Percentiles rank a stretch among this genome's conserved stretches.
Conservation (phyloP, 2,797 vertebrate species). For the Anniella stebbinsi region DNA sequence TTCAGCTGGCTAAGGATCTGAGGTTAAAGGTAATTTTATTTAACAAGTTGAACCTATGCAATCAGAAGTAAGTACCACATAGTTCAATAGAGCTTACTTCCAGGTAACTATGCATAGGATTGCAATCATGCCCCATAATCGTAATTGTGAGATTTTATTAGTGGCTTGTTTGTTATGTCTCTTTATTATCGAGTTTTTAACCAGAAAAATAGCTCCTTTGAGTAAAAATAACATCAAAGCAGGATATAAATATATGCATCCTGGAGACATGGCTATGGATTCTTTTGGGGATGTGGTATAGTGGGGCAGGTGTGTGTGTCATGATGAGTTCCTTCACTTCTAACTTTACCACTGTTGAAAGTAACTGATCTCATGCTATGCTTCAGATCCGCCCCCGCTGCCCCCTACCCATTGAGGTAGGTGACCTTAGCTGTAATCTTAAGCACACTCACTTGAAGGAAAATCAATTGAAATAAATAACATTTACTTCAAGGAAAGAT, state of each 20-base stretch:
- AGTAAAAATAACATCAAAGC: not conserved
- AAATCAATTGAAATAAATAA: not conserved
- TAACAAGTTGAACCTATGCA: not conserved
- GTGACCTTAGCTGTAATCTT: not conserved
- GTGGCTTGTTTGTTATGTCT: not conserved
- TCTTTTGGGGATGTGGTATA: not conserved
- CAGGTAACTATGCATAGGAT: not conserved
- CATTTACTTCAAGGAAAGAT: not conserved
- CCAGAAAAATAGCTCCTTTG: not conserved
- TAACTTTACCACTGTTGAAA: constrained; percentile 9
- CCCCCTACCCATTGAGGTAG: not conserved
- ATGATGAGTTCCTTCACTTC: not conserved
- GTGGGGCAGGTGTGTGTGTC: not conserved
- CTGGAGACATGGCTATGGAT: not conserved
- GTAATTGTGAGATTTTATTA: not conserved
- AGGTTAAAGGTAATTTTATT: not conserved
- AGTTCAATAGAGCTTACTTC: not conserved
- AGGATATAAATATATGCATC: not conserved
- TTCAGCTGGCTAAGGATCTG: not conserved
- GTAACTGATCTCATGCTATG: constrained; percentile 26
- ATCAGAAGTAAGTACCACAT: not conserved
- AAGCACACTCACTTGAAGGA: not conserved
- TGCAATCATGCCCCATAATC: not conserved
- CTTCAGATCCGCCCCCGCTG: constrained; percentile 36
- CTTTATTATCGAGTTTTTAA: not conserved